Conservation (phyloP, 2,797 vertebrate genomes). For the Xyrichtys novacula region DNA sequence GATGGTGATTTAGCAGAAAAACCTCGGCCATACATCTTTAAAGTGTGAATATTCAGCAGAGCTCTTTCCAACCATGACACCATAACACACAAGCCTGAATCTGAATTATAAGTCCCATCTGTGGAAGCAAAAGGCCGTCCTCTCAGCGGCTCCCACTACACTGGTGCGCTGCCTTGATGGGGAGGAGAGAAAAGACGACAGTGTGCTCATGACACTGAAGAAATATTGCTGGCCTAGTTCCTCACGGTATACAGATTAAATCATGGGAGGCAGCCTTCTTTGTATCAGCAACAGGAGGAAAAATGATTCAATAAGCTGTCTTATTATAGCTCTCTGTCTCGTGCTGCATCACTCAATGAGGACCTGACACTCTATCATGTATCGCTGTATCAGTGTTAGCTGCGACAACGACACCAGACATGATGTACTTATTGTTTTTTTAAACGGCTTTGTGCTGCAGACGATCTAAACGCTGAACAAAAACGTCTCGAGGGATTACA, state of each 20-base stretch:
- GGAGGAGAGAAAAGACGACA: constrained; percentile 42
- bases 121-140: constrained; percentile 26
- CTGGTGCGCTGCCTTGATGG: constrained; percentile 32
- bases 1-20: constrained; percentile 5
- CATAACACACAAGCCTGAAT: constrained; percentile 12
- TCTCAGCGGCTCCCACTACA: constrained; percentile 33
- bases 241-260: constrained; percentile 58
- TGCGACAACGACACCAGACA: neutral
- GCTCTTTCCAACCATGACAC: neutral
- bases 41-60: neutral
- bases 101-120: constrained; percentile 29
- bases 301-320: constrained; percentile 24
- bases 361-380: constrained; percentile 2
- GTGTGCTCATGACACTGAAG: constrained; percentile 42
- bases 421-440: constrained; percentile 6
- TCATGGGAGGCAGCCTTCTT: constrained; percentile 41
- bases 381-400: neutral
- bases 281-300: constrained; percentile 20
- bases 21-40: neutral
- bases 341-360: constrained; percentile 45
- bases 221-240: constrained; percentile 64
- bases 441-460: neutral
- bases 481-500: neutral
- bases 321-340: constrained; percentile 32
- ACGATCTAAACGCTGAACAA: neutral